Percentiles rank a stretch among this genome's conserved stretches.
Conservation (phyloP, 2,113 vertebrate species). For the Heliornis fulica region DNA sequence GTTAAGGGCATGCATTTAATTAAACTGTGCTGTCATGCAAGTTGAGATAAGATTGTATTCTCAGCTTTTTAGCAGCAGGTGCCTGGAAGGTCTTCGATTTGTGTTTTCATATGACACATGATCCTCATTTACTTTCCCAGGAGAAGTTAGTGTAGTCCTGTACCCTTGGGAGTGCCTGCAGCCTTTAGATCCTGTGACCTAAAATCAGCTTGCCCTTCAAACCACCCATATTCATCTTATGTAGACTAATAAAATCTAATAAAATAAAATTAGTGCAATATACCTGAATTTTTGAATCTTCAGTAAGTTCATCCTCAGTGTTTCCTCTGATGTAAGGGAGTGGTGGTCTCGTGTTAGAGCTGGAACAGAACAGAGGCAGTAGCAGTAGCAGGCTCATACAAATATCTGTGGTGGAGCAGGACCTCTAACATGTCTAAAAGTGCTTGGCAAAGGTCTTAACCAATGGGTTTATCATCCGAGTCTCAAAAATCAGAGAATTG, state of each 20-base stretch:
- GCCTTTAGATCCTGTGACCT: background rate
- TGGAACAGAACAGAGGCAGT: background rate
- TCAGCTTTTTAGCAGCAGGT: background rate
- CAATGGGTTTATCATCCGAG: background rate
- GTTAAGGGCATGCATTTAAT: background rate
- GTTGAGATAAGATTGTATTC: background rate
- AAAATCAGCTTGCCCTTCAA: accelerated
- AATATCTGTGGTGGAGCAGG: background rate
- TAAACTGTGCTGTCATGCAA: background rate
- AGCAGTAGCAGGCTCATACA: background rate
- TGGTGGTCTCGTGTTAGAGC: background rate
- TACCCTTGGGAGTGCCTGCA: background rate
- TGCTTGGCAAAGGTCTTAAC: background rate
- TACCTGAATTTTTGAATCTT: background rate
- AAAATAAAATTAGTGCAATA: accelerated
- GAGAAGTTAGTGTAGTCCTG: background rate
- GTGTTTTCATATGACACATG: background rate
- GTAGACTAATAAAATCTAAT: background rate
- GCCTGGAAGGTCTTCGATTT: background rate
- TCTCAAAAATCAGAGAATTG: background rate
- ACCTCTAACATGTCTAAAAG: background rate
- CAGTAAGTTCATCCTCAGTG: background rate
- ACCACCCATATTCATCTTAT: too few relatives aligned
- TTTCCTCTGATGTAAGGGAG: background rate
- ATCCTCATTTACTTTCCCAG: background rate